Evolutionary conservation across 1,140 invertebrate species (phyloP), one percentile per base, ranked within the genome.

Genomic region (Sinonovacula constricta): DNA sequence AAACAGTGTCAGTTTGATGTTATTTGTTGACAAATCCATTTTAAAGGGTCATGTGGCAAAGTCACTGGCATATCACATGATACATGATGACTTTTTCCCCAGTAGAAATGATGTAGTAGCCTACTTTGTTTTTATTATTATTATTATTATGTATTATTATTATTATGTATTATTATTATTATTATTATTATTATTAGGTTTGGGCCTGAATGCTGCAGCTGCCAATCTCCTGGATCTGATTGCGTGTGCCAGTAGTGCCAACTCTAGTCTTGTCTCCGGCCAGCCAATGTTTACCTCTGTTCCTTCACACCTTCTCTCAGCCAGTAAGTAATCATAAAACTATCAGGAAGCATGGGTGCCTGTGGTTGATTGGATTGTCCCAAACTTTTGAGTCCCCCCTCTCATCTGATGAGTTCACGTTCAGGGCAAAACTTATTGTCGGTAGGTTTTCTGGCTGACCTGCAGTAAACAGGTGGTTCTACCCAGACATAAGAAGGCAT

Each of bases 141-240:
- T n/a, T n/a, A n/a, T n/a, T n/a, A n/a, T n/a, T n/a, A n/a, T n/a
- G n/a, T n/a, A n/a, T n/a, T n/a, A n/a, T n/a, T n/a, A n/a, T n/a
- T n/a, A n/a, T n/a, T n/a, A n/a, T n/a, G n/a, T n/a, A n/a, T n/a
- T n/a, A n/a, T n/a, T n/a, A n/a, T n/a, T n/a, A n/a, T n/a, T n/a
- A n/a, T n/a, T n/a, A n/a, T n/a, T n/a, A n/a, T n/a, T n/a, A n/a
- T n/a, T n/a, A n/a, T n/a, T n/a, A 56, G 70, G 14, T 59, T 74
- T 63, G 59, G 36, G 2, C 51, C 39, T 45, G 18, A 45, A 45
- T 45, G 39, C 39, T 22, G 33, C 69, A 10, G 57, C 69, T 36
- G 49, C 26, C 30, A 74, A n/a, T 54, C 62, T 74, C 22, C 28
- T 74, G 18, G 70, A 74, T 34, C 31, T 74, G 30, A 49, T 74